Evolutionary conservation across 92 coral and sea anemone genomes (phyloP).

Genomic region (Umimayanthus chanpuru): DNA sequence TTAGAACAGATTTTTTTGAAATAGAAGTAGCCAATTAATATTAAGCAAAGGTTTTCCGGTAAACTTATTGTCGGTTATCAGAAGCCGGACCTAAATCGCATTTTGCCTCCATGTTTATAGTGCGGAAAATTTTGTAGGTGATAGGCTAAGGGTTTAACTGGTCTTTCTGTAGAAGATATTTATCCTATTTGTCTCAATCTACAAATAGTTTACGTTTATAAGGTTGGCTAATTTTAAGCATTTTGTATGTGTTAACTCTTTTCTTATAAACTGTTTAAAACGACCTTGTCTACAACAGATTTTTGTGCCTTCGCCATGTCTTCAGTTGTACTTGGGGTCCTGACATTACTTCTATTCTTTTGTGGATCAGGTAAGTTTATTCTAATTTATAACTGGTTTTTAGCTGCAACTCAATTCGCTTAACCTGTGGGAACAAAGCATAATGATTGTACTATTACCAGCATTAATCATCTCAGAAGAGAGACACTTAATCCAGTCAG

Average conservation of each 20-base stretch:
- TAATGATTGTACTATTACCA: not conserved
- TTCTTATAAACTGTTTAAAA: not conserved
- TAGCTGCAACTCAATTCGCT: not conserved
- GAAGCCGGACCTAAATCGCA: not conserved
- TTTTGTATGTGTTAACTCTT: not conserved
- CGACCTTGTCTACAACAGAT: not conserved
- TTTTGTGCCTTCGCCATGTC: not conserved
- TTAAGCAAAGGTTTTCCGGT: slow-evolving; percentile 19
- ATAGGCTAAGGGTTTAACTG: not conserved
- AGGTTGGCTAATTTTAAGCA: not conserved
- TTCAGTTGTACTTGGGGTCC: not conserved
- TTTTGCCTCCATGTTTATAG: not conserved
- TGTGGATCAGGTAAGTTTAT: slow-evolving; percentile 11
- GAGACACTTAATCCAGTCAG: not conserved
- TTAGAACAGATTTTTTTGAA: not conserved
- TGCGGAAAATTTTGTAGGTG: not conserved
- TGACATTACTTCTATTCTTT: not conserved
- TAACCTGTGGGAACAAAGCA: not conserved
- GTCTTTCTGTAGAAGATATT: no score
- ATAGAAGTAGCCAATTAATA: not conserved
- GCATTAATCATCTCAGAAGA: no score
- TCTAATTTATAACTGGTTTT: not conserved
- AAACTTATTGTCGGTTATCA: not conserved
- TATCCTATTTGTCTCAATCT: not conserved
- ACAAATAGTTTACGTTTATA: no score